Percentiles rank a stretch among this genome's conserved stretches.
phyloP scores from a whole-genome alignment of 2,888 invertebrate species.

The Dilophus febrilis region DNA sequence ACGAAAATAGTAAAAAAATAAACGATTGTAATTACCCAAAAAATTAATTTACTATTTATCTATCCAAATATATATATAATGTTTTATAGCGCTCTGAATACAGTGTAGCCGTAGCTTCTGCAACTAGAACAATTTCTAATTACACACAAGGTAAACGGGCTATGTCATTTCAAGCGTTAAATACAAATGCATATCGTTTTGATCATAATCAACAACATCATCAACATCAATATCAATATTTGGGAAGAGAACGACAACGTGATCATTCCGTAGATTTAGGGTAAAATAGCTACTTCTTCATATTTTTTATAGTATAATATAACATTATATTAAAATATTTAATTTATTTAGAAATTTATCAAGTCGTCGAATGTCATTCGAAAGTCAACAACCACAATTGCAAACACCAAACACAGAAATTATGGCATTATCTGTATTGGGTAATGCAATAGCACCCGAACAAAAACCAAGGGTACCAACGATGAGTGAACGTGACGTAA shows the following conservation, averaged over 20 bases:
- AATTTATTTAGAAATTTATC: conserved; percentile 10
- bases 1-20: no score
- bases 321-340: no score
- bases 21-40: no score
- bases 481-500: conserved; percentile 40
- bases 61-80: not conserved
- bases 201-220: not conserved
- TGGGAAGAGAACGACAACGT: conserved; percentile 6
- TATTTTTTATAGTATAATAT: not conserved
- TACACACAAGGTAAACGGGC: conserved; percentile 11
- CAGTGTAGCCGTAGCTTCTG: conserved; percentile 13
- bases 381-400: conserved; percentile 5
- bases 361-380: conserved; percentile 9
- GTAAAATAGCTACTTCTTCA: conserved; percentile 1
- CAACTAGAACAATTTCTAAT: conserved; percentile 12
- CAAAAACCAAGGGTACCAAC: conserved; percentile 38
- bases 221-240: no score
- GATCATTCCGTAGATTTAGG: conserved; percentile 13
- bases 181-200: conserved; percentile 8
- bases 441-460: conserved; percentile 38
- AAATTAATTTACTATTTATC: no score
- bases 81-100: conserved; percentile 11
- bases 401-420: conserved; percentile 7
- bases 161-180: conserved; percentile 12
- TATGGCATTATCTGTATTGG: conserved; percentile 31